These are phyloP conservation scores for Arizona elegans DNA, from an alignment of 2,113 vertebrate species.

Conservation along the genomic window DNA sequence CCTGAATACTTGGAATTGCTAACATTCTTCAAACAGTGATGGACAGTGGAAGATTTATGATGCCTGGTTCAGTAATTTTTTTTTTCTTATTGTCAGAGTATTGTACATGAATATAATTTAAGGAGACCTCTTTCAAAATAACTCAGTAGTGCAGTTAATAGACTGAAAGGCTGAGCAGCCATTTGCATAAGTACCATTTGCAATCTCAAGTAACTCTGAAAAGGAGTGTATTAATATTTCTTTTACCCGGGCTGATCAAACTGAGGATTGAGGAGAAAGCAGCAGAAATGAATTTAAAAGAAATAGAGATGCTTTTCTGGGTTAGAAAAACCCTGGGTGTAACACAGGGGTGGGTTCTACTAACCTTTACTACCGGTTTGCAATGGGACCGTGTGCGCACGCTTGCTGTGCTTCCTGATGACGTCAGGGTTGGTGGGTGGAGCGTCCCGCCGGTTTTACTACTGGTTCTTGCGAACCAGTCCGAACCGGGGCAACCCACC, in stretches of 20 bases:
- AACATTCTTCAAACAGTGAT: background rate
- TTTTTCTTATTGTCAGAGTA: background rate
- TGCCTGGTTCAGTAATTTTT: background rate
- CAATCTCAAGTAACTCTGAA: background rate
- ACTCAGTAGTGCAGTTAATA: background rate
- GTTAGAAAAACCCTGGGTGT: background rate
- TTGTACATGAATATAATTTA: background rate
- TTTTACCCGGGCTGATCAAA: background rate
- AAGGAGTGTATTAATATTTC: background rate
- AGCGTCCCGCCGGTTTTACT: no score
- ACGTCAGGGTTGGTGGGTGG: no score
- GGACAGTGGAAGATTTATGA: background rate
- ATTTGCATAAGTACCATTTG: background rate
- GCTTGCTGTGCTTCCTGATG: no score
- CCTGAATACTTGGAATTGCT: background rate
- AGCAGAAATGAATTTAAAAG: background rate
- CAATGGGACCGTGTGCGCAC: no score
- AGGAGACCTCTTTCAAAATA: background rate
- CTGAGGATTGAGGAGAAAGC: background rate
- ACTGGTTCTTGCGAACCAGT: no score
- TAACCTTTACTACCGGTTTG: no score
- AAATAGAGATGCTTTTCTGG: background rate
- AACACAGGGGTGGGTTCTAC: no score
- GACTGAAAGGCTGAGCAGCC: background rate
- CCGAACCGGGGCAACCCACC: no score